Conservation (phyloP, 2,888 invertebrate species). For the Rambutsinella grinnellia region DNA sequence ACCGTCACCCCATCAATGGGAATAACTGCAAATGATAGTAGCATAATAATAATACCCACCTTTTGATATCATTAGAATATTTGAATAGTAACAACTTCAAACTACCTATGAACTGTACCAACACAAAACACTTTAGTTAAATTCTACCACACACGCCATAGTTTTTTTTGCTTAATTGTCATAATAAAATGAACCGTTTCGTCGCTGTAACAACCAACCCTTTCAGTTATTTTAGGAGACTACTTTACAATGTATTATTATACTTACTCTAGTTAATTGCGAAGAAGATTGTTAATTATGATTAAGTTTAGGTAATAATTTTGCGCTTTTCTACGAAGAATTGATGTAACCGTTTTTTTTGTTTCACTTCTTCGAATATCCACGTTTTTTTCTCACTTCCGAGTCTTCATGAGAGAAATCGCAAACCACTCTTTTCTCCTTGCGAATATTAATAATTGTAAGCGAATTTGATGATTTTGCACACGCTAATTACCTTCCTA, state of each 20-base stretch:
- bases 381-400: neutral
- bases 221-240: neutral
- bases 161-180: slow-evolving; percentile 14
- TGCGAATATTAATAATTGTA: too few relatives aligned
- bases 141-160: slow-evolving; percentile 16
- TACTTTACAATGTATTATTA: neutral
- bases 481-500: neutral
- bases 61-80: slow-evolving; percentile 53
- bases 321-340: neutral
- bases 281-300: neutral
- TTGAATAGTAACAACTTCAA: slow-evolving; percentile 30
- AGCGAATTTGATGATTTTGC: too few relatives aligned
- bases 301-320: neutral
- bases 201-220: slow-evolving; percentile 9
- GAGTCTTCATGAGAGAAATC: neutral
- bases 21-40: slow-evolving; percentile 74
- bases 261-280: neutral
- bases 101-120: slow-evolving; percentile 30
- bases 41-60: slow-evolving; percentile 43
- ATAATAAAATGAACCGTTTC: neutral
- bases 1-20: slow-evolving; percentile 98
- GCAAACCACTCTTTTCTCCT: too few relatives aligned
- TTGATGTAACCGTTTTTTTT: too few relatives aligned
- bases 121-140: slow-evolving; percentile 3
- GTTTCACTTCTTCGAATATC: neutral